Conservation (phyloP, 2,888 invertebrate species). For the Diarsia mendica region DNA sequence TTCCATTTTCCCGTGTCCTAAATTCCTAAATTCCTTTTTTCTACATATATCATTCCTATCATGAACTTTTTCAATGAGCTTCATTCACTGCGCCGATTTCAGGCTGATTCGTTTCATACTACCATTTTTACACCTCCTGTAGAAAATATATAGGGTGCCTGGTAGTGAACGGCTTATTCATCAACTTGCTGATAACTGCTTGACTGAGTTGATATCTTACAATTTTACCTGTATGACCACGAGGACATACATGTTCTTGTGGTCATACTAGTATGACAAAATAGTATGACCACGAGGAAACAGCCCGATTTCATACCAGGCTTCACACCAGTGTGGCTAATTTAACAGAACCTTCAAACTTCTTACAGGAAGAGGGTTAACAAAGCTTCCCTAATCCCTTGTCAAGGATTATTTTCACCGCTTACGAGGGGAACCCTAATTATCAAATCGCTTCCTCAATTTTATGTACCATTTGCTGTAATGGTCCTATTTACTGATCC, state of each 20-base stretch:
- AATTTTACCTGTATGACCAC: too few relatives aligned
- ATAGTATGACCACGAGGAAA: too few relatives aligned
- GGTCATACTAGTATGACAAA: too few relatives aligned
- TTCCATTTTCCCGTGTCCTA: too few relatives aligned
- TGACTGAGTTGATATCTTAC: too few relatives aligned
- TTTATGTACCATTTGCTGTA: constrained; percentile 41
- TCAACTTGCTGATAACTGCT: too few relatives aligned
- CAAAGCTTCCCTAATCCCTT: background rate
- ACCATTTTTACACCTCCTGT: too few relatives aligned
- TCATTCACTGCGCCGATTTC: background rate
- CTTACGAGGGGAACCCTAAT: constrained; percentile 47
- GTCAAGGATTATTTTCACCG: constrained; percentile 27
- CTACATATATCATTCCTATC: too few relatives aligned
- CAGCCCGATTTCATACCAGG: background rate
- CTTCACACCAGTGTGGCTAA: background rate
- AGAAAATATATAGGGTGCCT: too few relatives aligned
- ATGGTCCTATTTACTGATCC: constrained; percentile 33
- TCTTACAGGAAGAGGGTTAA: constrained; percentile 4
- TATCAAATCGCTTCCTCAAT: constrained; percentile 44
- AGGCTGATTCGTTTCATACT: background rate
- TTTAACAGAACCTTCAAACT: background rate
- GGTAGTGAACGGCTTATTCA: too few relatives aligned
- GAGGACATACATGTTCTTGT: too few relatives aligned
- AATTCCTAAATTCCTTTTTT: too few relatives aligned
- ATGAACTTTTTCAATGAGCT: background rate